These are phyloP conservation scores for Phaedon cochleariae DNA, from an alignment of 2,888 invertebrate species.

Conservation along the genomic window DNA sequence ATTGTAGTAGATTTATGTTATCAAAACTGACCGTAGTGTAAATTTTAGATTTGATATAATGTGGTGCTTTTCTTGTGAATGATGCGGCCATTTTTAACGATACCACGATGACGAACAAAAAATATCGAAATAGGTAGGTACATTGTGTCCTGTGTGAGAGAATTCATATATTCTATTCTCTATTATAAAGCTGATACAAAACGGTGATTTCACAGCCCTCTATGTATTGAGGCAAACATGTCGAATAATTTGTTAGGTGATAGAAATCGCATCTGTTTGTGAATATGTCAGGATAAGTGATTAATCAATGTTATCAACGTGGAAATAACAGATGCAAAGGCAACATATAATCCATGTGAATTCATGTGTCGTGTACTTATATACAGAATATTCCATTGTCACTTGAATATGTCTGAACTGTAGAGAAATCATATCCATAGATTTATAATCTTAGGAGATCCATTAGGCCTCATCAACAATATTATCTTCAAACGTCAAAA, in stretches of 20 bases:
- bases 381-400: too few species aligned
- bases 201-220: conserved; percentile 7
- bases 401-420: too few species aligned
- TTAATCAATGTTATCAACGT: background rate
- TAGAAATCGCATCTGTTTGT: background rate
- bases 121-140: background rate
- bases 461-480: too few species aligned
- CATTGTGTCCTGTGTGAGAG: background rate
- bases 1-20: too few species aligned
- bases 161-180: background rate
- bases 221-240: conserved; percentile 9
- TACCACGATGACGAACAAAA: background rate
- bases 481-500: too few species aligned
- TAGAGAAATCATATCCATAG: too few species aligned
- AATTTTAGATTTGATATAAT: too few species aligned
- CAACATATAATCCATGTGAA: background rate
- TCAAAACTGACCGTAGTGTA: too few species aligned
- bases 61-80: too few species aligned
- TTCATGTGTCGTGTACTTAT: background rate
- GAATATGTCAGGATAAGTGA: background rate
- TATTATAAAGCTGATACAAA: background rate
- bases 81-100: too few species aligned
- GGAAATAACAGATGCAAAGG: background rate
- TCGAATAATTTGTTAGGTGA: conserved; percentile 6
- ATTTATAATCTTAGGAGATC: too few species aligned